Percentiles rank a stretch among this genome's conserved stretches.
phyloP scores from a whole-genome alignment of 2,797 vertebrate genomes.

The Balearica regulorum region DNA sequence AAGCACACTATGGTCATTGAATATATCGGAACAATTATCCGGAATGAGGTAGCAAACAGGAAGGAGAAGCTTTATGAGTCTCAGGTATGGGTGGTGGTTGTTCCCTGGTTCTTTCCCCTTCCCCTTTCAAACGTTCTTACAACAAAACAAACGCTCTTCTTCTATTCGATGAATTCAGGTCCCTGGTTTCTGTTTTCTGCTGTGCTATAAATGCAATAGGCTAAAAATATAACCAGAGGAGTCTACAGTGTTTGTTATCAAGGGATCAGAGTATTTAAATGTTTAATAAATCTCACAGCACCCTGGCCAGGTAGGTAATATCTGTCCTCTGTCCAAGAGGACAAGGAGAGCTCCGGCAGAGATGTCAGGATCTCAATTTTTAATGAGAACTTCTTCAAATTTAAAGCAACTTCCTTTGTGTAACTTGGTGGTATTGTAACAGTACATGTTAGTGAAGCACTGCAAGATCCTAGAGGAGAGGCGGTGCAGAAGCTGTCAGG shows the following conservation, averaged over 20 bases:
- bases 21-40: slow-evolving; percentile 94
- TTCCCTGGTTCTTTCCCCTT: neutral
- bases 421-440: neutral
- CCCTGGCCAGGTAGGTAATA: neutral
- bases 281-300: neutral
- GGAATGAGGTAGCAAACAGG: slow-evolving; percentile 93
- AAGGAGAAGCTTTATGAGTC: slow-evolving; percentile 92
- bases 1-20: slow-evolving; percentile 99
- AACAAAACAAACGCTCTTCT: neutral
- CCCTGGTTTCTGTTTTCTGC: neutral
- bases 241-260: fast-evolving
- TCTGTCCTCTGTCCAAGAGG: neutral
- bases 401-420: neutral
- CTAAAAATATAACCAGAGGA: neutral
- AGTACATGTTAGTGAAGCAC: fast-evolving
- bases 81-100: slow-evolving; percentile 76
- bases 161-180: neutral
- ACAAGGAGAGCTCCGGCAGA: neutral
- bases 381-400: neutral
- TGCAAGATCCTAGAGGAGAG: fast-evolving
- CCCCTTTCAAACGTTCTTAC: neutral
- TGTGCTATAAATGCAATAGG: neutral
- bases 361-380: neutral
- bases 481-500: neutral
- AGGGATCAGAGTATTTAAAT: neutral